Conservation (phyloP, 2,797 vertebrate species). For the Cirrhinus molitorella region DNA sequence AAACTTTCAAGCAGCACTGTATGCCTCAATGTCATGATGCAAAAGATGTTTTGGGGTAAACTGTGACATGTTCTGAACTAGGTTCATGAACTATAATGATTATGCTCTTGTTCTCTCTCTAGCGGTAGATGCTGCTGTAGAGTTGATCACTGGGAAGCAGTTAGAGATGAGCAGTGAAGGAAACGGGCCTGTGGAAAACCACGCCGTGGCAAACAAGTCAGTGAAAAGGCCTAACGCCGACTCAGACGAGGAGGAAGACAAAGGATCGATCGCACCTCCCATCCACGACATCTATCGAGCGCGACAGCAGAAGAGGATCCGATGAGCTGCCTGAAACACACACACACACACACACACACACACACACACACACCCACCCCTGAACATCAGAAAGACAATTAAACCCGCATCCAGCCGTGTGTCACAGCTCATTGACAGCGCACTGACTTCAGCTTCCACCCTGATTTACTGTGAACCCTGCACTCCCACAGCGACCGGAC, state of each 20-base stretch:
- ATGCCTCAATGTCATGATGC: too few species aligned
- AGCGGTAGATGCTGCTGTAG: conserved; percentile 94
- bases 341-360: conserved; percentile 40
- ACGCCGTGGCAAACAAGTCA: conserved; percentile 85
- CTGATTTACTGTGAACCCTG: conserved; percentile 47
- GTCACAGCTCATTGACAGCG: conserved; percentile 20
- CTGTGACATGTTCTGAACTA: background rate
- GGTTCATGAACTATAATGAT: background rate
- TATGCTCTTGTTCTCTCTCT: background rate
- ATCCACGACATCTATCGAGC: conserved; percentile 98
- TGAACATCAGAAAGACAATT: conserved; percentile 43
- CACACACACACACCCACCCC: conserved; percentile 1
- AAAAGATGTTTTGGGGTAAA: too few species aligned
- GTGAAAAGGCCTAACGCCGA: conserved; percentile 97
- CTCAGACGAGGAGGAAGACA: conserved; percentile 97
- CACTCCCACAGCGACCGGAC: background rate
- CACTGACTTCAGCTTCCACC: conserved; percentile 14
- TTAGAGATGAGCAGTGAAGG: conserved; percentile 89
- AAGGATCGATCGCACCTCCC: conserved; percentile 93
- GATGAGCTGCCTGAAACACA: conserved; percentile 76
- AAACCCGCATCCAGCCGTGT: conserved; percentile 2
- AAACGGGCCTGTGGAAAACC: conserved; percentile 94
- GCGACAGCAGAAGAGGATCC: conserved; percentile 97
- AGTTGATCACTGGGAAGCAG: conserved; percentile 91
- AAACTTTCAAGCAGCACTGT: too few species aligned